phyloP scores from a whole-genome alignment of 2,113 vertebrate species.

The Anseranas semipalmata region DNA sequence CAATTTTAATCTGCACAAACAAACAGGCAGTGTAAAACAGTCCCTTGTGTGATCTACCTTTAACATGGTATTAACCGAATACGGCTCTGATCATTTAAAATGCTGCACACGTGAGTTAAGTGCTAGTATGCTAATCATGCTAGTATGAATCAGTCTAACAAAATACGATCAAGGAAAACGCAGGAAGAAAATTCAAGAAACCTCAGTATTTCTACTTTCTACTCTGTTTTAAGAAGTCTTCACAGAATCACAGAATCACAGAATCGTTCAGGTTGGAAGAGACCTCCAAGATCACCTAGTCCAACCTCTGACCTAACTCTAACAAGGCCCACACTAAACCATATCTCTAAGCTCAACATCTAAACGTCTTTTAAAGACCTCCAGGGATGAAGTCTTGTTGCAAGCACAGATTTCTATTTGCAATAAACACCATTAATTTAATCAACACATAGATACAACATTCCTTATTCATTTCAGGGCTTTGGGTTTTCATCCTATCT shows the following conservation, averaged over 20 bases:
- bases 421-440: neutral
- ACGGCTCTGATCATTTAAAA: neutral
- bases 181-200: neutral
- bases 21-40: neutral
- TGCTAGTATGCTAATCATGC: too few species aligned
- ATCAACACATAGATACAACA: neutral
- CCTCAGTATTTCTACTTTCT: neutral
- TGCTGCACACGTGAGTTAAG: neutral
- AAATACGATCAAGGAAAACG: neutral
- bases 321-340: too few species aligned
- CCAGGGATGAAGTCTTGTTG: neutral
- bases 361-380: too few species aligned
- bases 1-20: neutral
- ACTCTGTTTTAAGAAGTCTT: neutral
- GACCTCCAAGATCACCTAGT: too few species aligned
- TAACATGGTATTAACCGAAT: neutral
- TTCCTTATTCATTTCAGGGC: neutral
- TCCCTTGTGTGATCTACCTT: neutral
- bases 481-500: neutral
- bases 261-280: too few species aligned
- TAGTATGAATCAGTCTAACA: accelerated
- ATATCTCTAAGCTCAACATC: too few species aligned
- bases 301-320: too few species aligned
- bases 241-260: too few species aligned
- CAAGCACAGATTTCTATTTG: neutral